phyloP scores from a whole-genome alignment of 2,113 vertebrate genomes.

The Macrotus californicus region DNA sequence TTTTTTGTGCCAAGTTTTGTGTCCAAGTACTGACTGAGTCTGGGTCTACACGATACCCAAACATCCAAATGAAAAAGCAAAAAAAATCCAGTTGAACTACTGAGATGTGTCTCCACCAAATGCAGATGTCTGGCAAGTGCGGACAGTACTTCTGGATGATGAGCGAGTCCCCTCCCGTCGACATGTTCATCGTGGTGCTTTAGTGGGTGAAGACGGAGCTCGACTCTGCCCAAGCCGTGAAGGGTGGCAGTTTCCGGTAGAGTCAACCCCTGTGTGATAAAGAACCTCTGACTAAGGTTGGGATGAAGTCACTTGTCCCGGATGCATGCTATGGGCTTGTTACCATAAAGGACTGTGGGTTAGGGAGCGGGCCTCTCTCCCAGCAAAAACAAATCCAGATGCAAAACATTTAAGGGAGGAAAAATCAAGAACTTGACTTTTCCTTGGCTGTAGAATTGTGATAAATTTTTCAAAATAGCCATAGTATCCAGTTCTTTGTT shows the following conservation, averaged over 20 bases:
- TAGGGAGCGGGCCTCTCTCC: slow-evolving; percentile 41
- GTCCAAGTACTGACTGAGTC: slow-evolving; percentile 37
- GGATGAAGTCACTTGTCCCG: background rate
- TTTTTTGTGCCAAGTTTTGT: background rate
- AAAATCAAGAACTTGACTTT: slow-evolving; percentile 47
- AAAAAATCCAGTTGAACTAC: background rate
- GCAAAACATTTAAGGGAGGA: slow-evolving; percentile 11
- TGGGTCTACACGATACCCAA: slow-evolving; percentile 45
- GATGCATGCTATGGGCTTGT: background rate
- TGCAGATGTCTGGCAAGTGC: slow-evolving; percentile 65
- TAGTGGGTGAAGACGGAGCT: background rate
- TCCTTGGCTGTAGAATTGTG: slow-evolving; percentile 18
- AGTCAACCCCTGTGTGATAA: background rate
- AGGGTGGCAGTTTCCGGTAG: background rate
- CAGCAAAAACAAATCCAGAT: slow-evolving; percentile 59
- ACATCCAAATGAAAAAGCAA: slow-evolving; percentile 45
- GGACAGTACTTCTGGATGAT: slow-evolving; percentile 34
- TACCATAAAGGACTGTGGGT: slow-evolving; percentile 34
- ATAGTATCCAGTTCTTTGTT: slow-evolving; percentile 20
- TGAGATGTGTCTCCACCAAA: slow-evolving; percentile 55
- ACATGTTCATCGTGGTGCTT: background rate
- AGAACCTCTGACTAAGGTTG: background rate
- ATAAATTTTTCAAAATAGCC: slow-evolving; percentile 52
- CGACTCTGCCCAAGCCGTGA: background rate
- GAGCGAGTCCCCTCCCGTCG: background rate